A percentile compares a stretch with the other conserved stretches of the same genome.
Conservation (phyloP, 2,888 invertebrate genomes). For the Machimus rusticus region DNA sequence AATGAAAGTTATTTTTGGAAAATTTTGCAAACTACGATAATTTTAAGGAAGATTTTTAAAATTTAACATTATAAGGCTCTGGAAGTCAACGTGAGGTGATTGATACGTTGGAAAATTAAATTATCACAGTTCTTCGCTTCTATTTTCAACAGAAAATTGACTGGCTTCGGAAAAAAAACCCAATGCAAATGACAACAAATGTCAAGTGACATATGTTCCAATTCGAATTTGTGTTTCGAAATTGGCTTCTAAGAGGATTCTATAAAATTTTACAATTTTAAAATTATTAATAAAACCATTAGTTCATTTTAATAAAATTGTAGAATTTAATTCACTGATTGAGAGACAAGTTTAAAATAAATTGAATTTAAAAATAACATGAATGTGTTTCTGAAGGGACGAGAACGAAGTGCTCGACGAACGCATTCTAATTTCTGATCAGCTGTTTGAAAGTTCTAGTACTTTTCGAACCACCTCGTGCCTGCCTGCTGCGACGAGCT, state of each 20-base stretch:
- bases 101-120: background rate
- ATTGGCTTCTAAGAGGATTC: background rate
- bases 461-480: background rate
- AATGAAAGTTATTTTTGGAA: background rate
- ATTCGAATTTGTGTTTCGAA: background rate
- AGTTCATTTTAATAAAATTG: no score
- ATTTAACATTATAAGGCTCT: background rate
- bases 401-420: background rate
- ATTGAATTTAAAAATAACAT: background rate
- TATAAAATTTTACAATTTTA: background rate
- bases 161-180: background rate
- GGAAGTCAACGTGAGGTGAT: background rate
- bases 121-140: background rate
- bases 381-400: background rate
- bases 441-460: background rate
- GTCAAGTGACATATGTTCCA: background rate
- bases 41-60: background rate
- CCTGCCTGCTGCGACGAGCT: background rate
- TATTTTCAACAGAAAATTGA: background rate
- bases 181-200: background rate
- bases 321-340: background rate
- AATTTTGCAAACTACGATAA: background rate
- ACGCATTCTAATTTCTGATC: background rate
- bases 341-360: background rate
- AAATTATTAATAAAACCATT: background rate